Evolutionary conservation across 1,140 invertebrate species (phyloP).

Genomic region (Hycleus phaleratus): DNA sequence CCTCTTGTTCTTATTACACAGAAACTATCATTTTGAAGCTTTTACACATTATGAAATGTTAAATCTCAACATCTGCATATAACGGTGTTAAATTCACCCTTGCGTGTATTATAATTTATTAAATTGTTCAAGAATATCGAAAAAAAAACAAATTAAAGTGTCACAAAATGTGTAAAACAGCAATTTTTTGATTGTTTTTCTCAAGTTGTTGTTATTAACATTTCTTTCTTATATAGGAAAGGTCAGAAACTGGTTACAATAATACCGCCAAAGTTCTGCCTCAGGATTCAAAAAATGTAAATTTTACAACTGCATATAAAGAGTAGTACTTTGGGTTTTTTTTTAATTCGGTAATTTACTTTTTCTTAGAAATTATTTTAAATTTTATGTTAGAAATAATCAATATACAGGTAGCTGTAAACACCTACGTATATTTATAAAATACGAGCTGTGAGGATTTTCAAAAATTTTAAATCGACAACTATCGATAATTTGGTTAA

Average conservation of each 20-base stretch:
- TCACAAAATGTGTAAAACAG: constrained; percentile 16
- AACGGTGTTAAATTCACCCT: too few relatives aligned
- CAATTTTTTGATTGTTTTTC: neutral
- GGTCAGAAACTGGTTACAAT: constrained; percentile 9
- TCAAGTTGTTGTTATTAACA: too few relatives aligned
- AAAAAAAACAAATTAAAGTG: constrained; percentile 5
- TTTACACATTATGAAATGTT: too few relatives aligned
- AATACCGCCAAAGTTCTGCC: constrained; percentile 16
- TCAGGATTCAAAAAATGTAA: constrained; percentile 15
- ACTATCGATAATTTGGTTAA: too few relatives aligned
- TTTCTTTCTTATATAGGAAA: constrained; percentile 11
- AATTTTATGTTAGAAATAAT: neutral
- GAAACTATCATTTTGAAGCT: too few relatives aligned
- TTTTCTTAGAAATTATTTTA: too few relatives aligned
- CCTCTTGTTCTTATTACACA: too few relatives aligned
- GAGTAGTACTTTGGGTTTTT: constrained; percentile 7
- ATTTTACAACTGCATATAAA: constrained; percentile 14
- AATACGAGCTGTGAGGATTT: too few relatives aligned
- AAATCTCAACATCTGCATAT: too few relatives aligned
- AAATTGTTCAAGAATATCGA: constrained; percentile 3
- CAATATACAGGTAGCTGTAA: neutral
- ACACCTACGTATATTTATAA: neutral
- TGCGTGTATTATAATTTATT: constrained; percentile 4
- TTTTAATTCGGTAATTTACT: constrained; percentile 5
- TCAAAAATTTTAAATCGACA: too few relatives aligned